Percentiles rank a stretch among this genome's conserved stretches.
phyloP scores from a whole-genome alignment of 2,797 vertebrate species.

The Megaceryle alcyon region DNA sequence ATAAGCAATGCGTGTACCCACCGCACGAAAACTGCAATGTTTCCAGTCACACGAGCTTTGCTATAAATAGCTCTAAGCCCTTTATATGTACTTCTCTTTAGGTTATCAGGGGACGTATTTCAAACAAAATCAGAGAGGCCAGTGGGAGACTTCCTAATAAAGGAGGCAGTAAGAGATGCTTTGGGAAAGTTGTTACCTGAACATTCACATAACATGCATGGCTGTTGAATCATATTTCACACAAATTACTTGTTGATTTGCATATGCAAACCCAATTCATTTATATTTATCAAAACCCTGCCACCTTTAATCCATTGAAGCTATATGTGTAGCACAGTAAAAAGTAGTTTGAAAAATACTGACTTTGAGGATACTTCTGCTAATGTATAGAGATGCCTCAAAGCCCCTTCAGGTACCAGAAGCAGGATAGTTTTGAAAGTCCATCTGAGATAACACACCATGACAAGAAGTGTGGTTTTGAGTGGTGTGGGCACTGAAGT shows the following conservation, averaged over 20 bases:
- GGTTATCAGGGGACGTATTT: slow-evolving; percentile 22
- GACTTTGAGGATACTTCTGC: neutral
- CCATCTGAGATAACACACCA: neutral
- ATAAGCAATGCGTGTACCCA: neutral
- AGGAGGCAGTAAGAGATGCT: neutral
- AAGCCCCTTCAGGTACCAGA: neutral
- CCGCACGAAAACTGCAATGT: slow-evolving; percentile 42
- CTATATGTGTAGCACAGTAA: fast-evolving
- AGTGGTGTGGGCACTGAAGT: neutral
- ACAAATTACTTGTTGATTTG: neutral
- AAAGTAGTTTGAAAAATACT: neutral
- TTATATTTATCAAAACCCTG: neutral
- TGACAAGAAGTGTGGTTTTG: neutral
- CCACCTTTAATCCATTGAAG: neutral
- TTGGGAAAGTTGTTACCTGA: neutral
- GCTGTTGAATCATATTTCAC: neutral
- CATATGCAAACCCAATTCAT: neutral
- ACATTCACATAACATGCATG: neutral
- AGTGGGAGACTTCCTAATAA: neutral
- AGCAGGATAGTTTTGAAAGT: neutral
- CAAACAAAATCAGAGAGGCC: neutral
- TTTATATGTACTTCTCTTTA: slow-evolving; percentile 24
- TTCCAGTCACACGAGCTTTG: slow-evolving; percentile 40
- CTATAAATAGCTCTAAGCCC: slow-evolving; percentile 60
- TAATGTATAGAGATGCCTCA: neutral